Base-by-base conservation (phyloP, 2,797 vertebrate species). In the Typhlichthys subterraneus region DNA sequence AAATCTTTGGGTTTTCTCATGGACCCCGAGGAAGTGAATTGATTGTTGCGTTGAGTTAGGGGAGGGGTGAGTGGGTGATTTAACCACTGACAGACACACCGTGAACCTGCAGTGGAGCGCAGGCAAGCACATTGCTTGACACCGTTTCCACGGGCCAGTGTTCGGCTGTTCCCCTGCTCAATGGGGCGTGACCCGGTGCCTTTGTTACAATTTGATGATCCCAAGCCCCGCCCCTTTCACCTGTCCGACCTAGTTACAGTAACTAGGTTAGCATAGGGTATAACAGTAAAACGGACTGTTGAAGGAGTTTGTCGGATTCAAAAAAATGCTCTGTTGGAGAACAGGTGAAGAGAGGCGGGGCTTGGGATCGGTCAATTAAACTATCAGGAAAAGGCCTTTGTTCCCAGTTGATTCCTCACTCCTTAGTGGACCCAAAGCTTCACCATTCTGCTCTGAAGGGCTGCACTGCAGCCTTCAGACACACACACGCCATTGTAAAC, bases 81-180 rank as follows among this genome's bases (percentile, higher is more conserved):
- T 91, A 91, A 91, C 85, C 88, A 88, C 87, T 89, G 88, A 90
- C 89, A 90, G 86, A 90, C 82, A 84, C 85, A 90, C 85, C 88
- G 83, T 75, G 85, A 84, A 72, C 85, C 90, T 91, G 82, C 87
- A 90, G 89, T 85, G 85, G 77, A 87, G 77, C 72, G 58, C 61
- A 81, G 76, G 74, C 74, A 85, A 23, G 74, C 74, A 76, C 77
- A 74, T 81, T 82, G 80, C 80, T 87, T 82, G 87, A 88, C 89
- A 91, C 85, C 76, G 72, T 87, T 91, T 92, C 86, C 79, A 76
- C 84, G 67, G 79, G 83, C 83, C 80, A 80, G 75, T 83, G 74
- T 82, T 86, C 82, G 72, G 65, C 85, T 82, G 87, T 85, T 90
- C 83, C 77, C 73, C 80, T 79, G 84, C 87, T 91, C 88, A 79